Conservation (phyloP, 2,797 vertebrate species). For the Myotis myotis region DNA sequence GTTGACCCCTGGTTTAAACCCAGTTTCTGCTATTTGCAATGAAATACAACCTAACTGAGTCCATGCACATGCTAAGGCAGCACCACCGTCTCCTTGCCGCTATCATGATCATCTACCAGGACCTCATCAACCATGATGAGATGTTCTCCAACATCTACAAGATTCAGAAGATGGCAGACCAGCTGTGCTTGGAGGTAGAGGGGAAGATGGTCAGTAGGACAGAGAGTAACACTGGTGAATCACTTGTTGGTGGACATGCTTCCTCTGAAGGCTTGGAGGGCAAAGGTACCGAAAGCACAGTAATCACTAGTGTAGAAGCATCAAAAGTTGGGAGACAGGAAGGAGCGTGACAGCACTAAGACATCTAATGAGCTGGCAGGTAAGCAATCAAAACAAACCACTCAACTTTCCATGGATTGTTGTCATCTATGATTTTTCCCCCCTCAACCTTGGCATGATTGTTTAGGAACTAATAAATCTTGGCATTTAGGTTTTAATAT, state of each 20-base stretch:
- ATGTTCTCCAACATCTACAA: no score
- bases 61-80: no score
- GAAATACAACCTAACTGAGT: background rate
- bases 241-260: no score
- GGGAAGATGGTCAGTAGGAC: no score
- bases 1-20: background rate
- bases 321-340: background rate
- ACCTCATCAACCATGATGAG: no score
- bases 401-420: background rate
- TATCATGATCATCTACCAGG: no score
- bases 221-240: no score
- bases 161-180: no score
- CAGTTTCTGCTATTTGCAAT: background rate
- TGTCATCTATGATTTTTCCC: background rate
- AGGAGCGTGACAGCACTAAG: background rate
- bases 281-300: no score
- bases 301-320: background rate
- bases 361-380: background rate
- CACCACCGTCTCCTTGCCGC: no score
- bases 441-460: background rate
- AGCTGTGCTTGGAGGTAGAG: no score
- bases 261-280: no score
- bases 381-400: background rate
- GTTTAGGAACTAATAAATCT: slow-evolving; percentile 6
- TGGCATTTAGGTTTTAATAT: background rate